Evolutionary conservation across 2,888 invertebrate genomes (phyloP), one percentile per base, ranked within the genome.

Genomic region (Aleiodes alternator): DNA sequence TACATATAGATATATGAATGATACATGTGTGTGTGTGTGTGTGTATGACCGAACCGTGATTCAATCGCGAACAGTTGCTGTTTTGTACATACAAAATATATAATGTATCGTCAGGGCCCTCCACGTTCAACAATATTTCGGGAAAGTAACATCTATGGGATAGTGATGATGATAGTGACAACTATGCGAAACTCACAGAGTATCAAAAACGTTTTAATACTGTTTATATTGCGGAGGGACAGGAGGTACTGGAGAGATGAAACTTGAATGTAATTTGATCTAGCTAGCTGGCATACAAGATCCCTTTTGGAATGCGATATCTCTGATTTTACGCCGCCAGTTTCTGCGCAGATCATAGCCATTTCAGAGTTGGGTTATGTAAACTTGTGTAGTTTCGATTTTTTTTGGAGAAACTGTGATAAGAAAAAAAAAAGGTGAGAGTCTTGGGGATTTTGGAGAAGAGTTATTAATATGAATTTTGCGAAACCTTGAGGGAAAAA

Each of bases 261-360:
- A 43, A 43, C 43, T 43, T 80, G 80, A 76, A 79, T 77, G 87
- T 85, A 87, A 86, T 84, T 83, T 82, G 86, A 87, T 87, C 82
- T 83, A 84, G 86, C 82, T 83, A 84, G 81, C 82, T 82, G 82
- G 80, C 5, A 53, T 53, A 14, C 16, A 53, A 14, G 43, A 43
- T 43, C 14, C 23, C 83, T 83, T 82, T 82, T 82, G 86, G 87
- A 88, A 88, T 83, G 85, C 84, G 88, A 88, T 88, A 88, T 85
- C 87, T 84, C 88, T 89, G 87, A 87, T 84, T 88, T 85, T 79
- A 43, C 79, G 85, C 88, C 87, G 88, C 85, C 87, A 23, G 9
- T 14, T 16, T 64, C 84, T 82, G 82, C 83, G 80, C 81, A 83
- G 84, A 86, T 86, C 85, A 87, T 87, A 84, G 83, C 83, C 82